Evolutionary conservation across 2,797 vertebrate species (phyloP), one percentile per base, ranked within the genome.

Genomic region (Spinibarbus caldwelli): DNA sequence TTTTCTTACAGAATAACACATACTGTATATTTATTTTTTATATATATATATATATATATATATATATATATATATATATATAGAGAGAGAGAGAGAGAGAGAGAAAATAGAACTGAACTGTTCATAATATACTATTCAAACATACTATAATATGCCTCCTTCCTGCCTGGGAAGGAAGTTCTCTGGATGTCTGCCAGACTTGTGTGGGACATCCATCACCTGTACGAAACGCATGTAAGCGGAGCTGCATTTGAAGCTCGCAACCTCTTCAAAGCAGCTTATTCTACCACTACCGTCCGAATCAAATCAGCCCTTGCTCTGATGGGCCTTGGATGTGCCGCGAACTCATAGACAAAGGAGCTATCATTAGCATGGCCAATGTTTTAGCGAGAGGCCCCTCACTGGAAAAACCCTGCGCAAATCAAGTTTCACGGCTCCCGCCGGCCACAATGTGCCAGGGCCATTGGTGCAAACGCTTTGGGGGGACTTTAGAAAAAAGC

Each of bases 361-460:
- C 85, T 54, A 88, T 92, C 89, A 90, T 91, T 68, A 90, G 68
- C 85, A 85, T 85, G 85, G 89, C 80, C 88, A 88, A 78, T 85
- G 87, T 90, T 90, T 89, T 89, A 91, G 86, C 89, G 86, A 88
- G 90, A 81, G 88, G 86, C 85, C 80, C 83, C 85, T 62, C 38
- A 7, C 52, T 86, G 86, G 76, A 88, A 85, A 90, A 90, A 89
- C 88, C 87, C 73, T 62, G 79, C 82, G 78, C 86, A 90, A 93
- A 92, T 93, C 89, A 85, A 78, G 87, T 93, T 92, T 91, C 91
- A 93, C 83, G 89, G 88, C 87, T 83, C 75, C 84, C 45, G 82
- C 31, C 0, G 43, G 70, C 85, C 72, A 92, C 80, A 91, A 91
- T 90, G 87, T 85, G 47, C 68, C 59, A 47, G 47, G 88, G 86